Conservation (phyloP, 1,140 invertebrate species). For the Ceratina calcarata region DNA sequence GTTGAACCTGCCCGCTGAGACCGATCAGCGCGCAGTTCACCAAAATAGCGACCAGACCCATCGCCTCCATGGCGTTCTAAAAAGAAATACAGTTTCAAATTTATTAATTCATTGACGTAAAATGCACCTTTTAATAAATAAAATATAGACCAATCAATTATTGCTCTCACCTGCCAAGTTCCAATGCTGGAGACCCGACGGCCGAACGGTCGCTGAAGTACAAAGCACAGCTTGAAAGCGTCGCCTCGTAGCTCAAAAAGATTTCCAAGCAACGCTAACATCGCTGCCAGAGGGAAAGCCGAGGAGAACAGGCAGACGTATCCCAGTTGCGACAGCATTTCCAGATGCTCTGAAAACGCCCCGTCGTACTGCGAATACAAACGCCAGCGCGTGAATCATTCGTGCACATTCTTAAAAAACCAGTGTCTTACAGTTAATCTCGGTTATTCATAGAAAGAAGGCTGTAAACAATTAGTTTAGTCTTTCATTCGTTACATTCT, state of each 20-base stretch:
- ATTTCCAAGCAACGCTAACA: slow-evolving; percentile 97
- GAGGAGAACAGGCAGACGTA: slow-evolving; percentile 98
- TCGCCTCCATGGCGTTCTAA: slow-evolving; percentile 94
- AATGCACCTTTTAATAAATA: no score
- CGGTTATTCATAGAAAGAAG: no score
- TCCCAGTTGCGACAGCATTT: slow-evolving; percentile 98
- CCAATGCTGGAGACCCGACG: slow-evolving; percentile 96
- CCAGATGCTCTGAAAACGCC: slow-evolving; percentile 97
- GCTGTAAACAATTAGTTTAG: no score
- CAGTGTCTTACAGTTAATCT: no score
- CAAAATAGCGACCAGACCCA: slow-evolving; percentile 95
- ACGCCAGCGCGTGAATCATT: background rate
- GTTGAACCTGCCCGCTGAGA: slow-evolving; percentile 92
- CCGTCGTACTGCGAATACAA: slow-evolving; percentile 87
- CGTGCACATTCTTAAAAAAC: background rate
- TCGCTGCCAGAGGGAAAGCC: slow-evolving; percentile 95
- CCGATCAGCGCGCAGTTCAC: slow-evolving; percentile 97
- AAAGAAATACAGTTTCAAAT: background rate
- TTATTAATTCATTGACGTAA: no score
- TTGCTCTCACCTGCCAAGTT: slow-evolving; percentile 92
- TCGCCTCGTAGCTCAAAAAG: slow-evolving; percentile 96
- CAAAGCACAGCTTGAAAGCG: slow-evolving; percentile 97
- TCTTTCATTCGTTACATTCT: no score
- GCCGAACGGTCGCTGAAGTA: slow-evolving; percentile 95
- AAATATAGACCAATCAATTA: no score